Conservation (phyloP, 2,113 vertebrate species). For the Clarias batrachus region DNA sequence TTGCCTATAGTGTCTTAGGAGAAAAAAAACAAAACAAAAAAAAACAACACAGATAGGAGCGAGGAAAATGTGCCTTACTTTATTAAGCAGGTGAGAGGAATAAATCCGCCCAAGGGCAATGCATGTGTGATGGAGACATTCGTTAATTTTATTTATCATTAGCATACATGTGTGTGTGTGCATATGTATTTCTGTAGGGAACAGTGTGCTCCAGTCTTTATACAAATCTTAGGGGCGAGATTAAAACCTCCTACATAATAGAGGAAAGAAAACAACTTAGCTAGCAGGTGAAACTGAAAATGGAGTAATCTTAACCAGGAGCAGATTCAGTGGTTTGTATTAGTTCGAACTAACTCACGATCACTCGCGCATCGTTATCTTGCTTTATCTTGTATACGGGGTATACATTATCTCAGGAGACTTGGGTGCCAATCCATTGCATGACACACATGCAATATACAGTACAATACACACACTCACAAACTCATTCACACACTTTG, state of each 20-base stretch:
- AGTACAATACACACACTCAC: too few species aligned
- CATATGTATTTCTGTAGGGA: not conserved
- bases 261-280: not conserved
- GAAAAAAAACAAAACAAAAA: too few species aligned
- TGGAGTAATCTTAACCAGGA: not conserved
- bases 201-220: not conserved
- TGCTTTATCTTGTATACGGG: too few species aligned
- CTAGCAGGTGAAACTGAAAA: not conserved
- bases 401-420: too few species aligned
- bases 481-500: too few species aligned
- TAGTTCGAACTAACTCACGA: too few species aligned
- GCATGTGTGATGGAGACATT: constrained; percentile 10
- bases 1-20: constrained; percentile 26
- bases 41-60: not conserved
- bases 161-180: not conserved
- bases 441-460: too few species aligned
- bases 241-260: not conserved
- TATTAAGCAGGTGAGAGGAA: constrained; percentile 26
- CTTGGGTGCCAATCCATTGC: too few species aligned
- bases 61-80: constrained; percentile 26
- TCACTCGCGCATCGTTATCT: too few species aligned
- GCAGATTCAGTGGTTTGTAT: not conserved
- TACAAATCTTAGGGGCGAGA: not conserved
- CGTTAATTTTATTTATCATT: not conserved
- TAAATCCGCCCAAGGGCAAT: constrained; percentile 1